Conservation (phyloP, 2,113 vertebrate species). For the Carettochelys insculpta region DNA sequence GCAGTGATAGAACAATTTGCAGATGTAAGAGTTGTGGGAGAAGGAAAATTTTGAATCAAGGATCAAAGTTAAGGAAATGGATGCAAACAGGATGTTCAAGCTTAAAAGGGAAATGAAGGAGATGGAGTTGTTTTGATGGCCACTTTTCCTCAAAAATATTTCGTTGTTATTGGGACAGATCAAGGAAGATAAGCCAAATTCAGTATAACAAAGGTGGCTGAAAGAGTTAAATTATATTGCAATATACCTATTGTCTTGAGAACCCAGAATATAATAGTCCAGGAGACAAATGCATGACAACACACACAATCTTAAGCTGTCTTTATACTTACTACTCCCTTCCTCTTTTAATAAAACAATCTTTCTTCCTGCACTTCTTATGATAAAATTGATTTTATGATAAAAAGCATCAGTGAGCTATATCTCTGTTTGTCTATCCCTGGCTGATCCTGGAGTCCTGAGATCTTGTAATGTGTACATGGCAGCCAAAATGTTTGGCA, state of each 20-base stretch:
- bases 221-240: not conserved
- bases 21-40: not conserved
- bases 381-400: not conserved
- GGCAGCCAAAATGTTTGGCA: not conserved
- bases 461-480: not conserved
- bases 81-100: not conserved
- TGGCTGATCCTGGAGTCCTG: not conserved
- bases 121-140: not conserved
- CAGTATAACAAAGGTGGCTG: not conserved
- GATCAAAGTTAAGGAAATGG: not conserved
- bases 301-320: rapidly evolving
- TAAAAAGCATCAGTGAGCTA: not conserved
- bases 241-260: not conserved
- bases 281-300: not conserved
- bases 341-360: not conserved
- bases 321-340: not conserved
- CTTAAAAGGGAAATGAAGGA: not conserved
- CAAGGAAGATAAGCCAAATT: not conserved
- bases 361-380: not conserved
- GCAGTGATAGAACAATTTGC: not conserved
- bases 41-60: not conserved
- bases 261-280: not conserved
- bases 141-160: not conserved
- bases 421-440: not conserved
- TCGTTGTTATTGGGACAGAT: not conserved